Conservation (phyloP, 2,797 vertebrate species). For the Spatula versicolor region DNA sequence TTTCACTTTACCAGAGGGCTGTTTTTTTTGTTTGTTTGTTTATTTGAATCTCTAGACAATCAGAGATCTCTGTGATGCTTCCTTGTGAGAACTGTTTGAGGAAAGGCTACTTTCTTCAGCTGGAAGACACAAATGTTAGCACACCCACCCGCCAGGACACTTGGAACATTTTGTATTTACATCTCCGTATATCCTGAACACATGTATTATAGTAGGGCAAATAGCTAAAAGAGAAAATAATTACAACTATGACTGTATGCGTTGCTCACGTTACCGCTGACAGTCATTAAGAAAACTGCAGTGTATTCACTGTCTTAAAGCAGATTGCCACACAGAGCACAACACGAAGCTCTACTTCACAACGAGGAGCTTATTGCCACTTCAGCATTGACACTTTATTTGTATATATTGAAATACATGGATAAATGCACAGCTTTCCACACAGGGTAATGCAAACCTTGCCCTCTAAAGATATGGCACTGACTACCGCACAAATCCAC, state of each 20-base stretch:
- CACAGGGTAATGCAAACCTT: not conserved
- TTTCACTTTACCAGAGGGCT: not conserved
- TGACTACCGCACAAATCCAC: not conserved
- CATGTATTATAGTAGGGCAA: not conserved
- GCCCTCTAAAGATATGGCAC: rapidly evolving
- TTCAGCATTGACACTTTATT: not conserved
- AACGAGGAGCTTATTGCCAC: not conserved
- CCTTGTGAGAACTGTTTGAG: not conserved
- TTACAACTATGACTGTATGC: not conserved
- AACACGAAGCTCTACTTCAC: not conserved
- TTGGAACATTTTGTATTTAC: not conserved
- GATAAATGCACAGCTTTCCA: not conserved
- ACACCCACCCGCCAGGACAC: not conserved
- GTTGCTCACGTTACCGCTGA: rapidly evolving
- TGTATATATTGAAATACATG: not conserved
- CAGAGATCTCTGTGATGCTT: not conserved
- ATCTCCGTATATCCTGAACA: not conserved
- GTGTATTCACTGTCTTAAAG: not conserved
- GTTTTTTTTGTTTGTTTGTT: not conserved
- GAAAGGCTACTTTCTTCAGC: not conserved
- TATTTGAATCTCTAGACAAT: not conserved
- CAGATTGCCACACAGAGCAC: not conserved
- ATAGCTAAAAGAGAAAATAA: not conserved
- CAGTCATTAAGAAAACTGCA: not conserved
- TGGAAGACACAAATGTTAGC: not conserved